Percentiles rank a stretch among this genome's conserved stretches.
Evolutionary conservation across 2,888 invertebrate genomes (phyloP).

Genomic region (Drosophila barbarae): DNA sequence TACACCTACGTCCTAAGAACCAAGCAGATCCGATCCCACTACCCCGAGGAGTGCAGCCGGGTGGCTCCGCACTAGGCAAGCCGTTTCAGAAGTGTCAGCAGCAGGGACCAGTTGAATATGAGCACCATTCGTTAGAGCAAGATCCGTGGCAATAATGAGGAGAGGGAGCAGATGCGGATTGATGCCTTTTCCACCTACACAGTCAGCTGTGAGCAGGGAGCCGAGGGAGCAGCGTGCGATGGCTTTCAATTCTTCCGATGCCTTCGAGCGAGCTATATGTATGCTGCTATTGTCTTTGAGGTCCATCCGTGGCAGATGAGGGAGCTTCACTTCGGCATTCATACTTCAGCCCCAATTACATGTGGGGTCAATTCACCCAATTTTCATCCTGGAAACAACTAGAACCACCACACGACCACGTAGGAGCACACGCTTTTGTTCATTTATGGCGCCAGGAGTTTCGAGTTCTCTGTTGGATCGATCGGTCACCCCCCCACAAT

Average conservation of each 20-base stretch:
- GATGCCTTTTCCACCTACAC: background rate
- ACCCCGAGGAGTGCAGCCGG: constrained; percentile 9
- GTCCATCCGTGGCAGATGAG: background rate
- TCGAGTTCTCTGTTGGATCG: constrained; percentile 3
- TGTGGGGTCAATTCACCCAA: constrained; percentile 3
- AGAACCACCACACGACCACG: constrained; percentile 7
- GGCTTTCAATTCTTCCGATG: constrained; percentile 5
- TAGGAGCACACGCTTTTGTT: constrained; percentile 22
- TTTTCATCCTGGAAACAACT: constrained; percentile 9
- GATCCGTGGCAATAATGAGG: background rate
- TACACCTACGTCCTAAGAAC: constrained; percentile 11
- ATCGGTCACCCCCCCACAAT: constrained; percentile 7
- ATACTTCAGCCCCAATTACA: constrained; percentile 10
- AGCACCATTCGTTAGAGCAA: constrained; percentile 10
- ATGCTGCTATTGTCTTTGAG: constrained; percentile 11
- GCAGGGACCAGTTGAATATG: constrained; percentile 9
- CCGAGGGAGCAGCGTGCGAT: constrained; percentile 5
- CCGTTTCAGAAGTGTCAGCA: constrained; percentile 15
- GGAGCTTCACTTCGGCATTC: background rate
- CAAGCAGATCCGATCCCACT: constrained; percentile 2
- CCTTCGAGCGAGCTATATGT: background rate
- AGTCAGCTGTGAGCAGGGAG: constrained; percentile 9
- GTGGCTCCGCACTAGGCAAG: constrained; percentile 10
- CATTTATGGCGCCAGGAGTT: constrained; percentile 14
- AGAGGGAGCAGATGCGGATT: background rate